phyloP scores from a whole-genome alignment of 2,888 invertebrate genomes.

The Drosophila incognita region DNA sequence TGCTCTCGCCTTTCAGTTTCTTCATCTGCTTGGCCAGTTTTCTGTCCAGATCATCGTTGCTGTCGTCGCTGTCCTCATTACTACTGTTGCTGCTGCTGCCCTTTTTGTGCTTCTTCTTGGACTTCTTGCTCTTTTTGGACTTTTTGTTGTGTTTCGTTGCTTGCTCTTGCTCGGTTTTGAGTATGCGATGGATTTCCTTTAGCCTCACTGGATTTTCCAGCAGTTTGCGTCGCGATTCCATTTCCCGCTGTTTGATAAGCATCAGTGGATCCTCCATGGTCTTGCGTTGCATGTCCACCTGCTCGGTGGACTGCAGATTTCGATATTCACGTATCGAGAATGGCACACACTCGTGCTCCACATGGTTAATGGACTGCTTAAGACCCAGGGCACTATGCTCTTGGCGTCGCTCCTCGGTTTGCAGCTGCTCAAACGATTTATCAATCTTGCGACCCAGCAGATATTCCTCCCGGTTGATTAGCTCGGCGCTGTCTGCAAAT shows the following conservation, averaged over 20 bases:
- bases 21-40: conserved; percentile 86
- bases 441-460: conserved; percentile 91
- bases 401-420: conserved; percentile 86
- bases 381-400: conserved; percentile 79
- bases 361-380: conserved; percentile 87
- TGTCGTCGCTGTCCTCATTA: conserved; percentile 40
- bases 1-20: conserved; percentile 86
- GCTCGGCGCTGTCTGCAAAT: conserved; percentile 75
- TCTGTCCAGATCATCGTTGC: conserved; percentile 87
- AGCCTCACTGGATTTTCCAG: conserved; percentile 96
- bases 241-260: conserved; percentile 94
- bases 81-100: conserved; percentile 50
- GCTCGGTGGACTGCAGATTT: conserved; percentile 86
- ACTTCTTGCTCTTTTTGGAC: conserved; percentile 70
- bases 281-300: conserved; percentile 95
- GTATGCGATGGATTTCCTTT: conserved; percentile 92
- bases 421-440: conserved; percentile 90
- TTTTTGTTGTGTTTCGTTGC: conserved; percentile 58
- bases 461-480: conserved; percentile 93
- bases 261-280: conserved; percentile 97
- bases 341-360: conserved; percentile 92
- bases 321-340: conserved; percentile 87
- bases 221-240: conserved; percentile 93
- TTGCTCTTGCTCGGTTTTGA: conserved; percentile 87
- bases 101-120: conserved; percentile 77